Base-by-base conservation (phyloP, 30 jellyfish, hydroid and myxozoan species). In the Euphysa ruthae region DNA sequence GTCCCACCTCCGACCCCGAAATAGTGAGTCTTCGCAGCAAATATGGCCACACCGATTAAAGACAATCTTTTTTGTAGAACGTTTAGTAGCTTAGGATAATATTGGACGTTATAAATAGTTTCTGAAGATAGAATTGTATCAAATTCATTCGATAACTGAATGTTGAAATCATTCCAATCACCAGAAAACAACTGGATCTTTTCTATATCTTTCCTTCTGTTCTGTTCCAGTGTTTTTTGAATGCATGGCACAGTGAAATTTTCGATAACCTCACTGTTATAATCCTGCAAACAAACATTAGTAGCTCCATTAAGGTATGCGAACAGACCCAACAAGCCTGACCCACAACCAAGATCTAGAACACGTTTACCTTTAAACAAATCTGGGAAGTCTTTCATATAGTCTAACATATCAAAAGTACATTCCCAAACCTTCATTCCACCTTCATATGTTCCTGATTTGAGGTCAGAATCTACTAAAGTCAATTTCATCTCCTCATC, bases 1-100 rank as follows among this genome's bases (percentile, higher is more conserved):
- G 93, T 74, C n/a, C 98, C 77, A 23, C 98, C 98, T 27, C 95
- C 98, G 23, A 90, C 98, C 12, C 98, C 98, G 71, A 90, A 90
- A 63, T 90, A 90, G 61, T 77, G 77, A 4, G 98, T 31, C 62
- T 90, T 90, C 14, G 94, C 90, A 13, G 93, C 98, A 30, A 90
- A 70, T 15, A 80, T 56, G 7, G 94, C 95, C 30, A 35, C 38
- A n/a, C 98, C 98, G 43, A 43, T 55, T 5, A 43, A 20, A 1
- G 61, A 25, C 66, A 90, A 62, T 25, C 74, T 72, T 26, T 44
- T 32, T 55, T 77, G 35, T 3, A 90, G 23, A 21, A 90, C 20
- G 32, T 38, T 43, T 24, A 58, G 82, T n/a, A 90, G 76, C 6
- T 60, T 74, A 22, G 64, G 74, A 68, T 90, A 90, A 38, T 69